phyloP scores from a whole-genome alignment of 2,888 invertebrate genomes.

The Eupithecia pulchellata region DNA sequence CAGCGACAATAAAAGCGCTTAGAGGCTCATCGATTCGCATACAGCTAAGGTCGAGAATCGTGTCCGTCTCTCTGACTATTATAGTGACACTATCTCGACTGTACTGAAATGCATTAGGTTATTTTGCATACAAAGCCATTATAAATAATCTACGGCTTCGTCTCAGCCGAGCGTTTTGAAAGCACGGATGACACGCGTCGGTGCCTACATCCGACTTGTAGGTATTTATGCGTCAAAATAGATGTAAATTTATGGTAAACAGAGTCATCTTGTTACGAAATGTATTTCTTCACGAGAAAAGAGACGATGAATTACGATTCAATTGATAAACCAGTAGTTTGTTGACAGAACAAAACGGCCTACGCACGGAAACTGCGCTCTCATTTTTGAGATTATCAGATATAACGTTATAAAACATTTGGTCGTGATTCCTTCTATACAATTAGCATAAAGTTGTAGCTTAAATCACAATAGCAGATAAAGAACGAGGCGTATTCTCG shows the following conservation, averaged over 20 bases:
- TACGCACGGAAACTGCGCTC: slow-evolving; percentile 28
- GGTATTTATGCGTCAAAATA: slow-evolving; percentile 66
- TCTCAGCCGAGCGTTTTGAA: slow-evolving; percentile 72
- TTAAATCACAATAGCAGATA: slow-evolving; percentile 54
- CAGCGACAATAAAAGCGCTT: slow-evolving; percentile 55
- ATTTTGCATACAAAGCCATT: slow-evolving; percentile 84
- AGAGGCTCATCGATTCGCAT: slow-evolving; percentile 55
- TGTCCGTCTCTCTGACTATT: slow-evolving; percentile 55
- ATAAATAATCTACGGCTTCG: slow-evolving; percentile 80
- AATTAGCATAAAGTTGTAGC: slow-evolving; percentile 56
- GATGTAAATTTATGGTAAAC: slow-evolving; percentile 79
- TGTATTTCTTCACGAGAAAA: slow-evolving; percentile 53
- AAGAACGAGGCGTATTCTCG: slow-evolving; percentile 67
- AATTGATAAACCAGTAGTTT: slow-evolving; percentile 51
- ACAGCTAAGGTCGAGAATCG: slow-evolving; percentile 68
- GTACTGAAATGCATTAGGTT: slow-evolving; percentile 72
- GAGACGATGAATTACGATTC: slow-evolving; percentile 54
- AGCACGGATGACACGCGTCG: slow-evolving; percentile 78
- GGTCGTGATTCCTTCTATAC: slow-evolving; percentile 46
- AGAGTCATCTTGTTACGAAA: slow-evolving; percentile 68
- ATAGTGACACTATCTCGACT: slow-evolving; percentile 64
- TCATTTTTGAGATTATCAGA: slow-evolving; percentile 27
- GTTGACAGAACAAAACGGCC: slow-evolving; percentile 45
- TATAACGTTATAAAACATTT: slow-evolving; percentile 29
- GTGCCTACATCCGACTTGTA: slow-evolving; percentile 59